Evolutionary conservation across 2,797 vertebrate genomes (phyloP).

Genomic region (Acanthopagrus latus): DNA sequence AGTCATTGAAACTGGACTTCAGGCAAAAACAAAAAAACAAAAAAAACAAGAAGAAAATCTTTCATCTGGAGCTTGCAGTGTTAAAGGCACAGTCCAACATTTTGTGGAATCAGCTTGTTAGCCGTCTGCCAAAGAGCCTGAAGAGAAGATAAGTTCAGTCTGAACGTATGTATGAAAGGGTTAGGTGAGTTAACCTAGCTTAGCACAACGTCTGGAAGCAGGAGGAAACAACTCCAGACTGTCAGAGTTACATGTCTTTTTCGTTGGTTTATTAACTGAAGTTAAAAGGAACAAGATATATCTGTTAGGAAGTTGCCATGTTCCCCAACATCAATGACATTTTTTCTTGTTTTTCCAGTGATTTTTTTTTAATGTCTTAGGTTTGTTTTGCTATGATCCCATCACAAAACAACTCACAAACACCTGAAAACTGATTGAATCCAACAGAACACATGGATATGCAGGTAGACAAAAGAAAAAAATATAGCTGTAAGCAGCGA

Average conservation of each 20-base stretch:
- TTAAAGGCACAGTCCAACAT: constrained; percentile 1
- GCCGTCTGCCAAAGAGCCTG: not conserved
- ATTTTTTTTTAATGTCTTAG: too few relatives aligned
- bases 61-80: constrained; percentile 9
- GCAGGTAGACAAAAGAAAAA: too few relatives aligned
- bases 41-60: not conserved
- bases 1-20: not conserved
- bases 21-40: constrained; percentile 12
- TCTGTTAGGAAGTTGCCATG: too few relatives aligned
- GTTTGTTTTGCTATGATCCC: too few relatives aligned
- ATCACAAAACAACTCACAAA: too few relatives aligned
- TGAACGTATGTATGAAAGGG: not conserved
- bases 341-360: too few relatives aligned
- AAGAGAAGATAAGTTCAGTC: not conserved
- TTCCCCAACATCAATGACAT: too few relatives aligned
- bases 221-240: not conserved
- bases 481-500: too few relatives aligned
- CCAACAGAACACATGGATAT: too few relatives aligned
- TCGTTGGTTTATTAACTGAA: too few relatives aligned
- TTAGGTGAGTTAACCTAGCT: not conserved
- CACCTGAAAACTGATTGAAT: too few relatives aligned
- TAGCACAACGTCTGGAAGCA: not conserved
- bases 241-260: not conserved
- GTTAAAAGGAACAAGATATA: too few relatives aligned
- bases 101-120: not conserved